Evolutionary conservation across 2,888 invertebrate genomes (phyloP), one percentile per base, ranked within the genome.

Genomic region (Cantharis rustica): DNA sequence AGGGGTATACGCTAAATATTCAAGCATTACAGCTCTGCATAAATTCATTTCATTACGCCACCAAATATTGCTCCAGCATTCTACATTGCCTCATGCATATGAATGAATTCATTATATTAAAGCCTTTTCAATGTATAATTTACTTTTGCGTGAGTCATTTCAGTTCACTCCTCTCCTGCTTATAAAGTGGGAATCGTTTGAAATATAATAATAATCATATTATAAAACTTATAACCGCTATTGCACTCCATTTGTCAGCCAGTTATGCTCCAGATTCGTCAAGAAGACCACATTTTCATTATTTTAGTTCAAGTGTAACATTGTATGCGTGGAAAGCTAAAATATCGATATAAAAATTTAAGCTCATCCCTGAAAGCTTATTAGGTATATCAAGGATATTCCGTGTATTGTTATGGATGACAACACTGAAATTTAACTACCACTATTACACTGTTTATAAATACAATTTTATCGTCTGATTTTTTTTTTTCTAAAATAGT

Each of bases 121-220:
- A 91, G 90, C 90, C 90, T 88, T 90, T 91, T 91, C 90, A 90
- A 91, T 91, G 91, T 91, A 91, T 91, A 91, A 91, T 91, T 91
- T 91, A 91, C 90, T 90, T 91, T 91, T 91, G 90, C 90, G 90
- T 90, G 90, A 91, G 90, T 91, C 91, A 91, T 90, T 91, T 90
- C 89, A 89, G 87, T 86, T 86, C 86, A 84, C 86, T 85, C 86
- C 86, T 86, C 85, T 85, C 83, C 77, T 84, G 84, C 84, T 85
- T 85, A 85, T 85, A 85, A 86, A 86, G 86, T 86, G 85, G 85
- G 85, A 86, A 86, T 86, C 86, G 86, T 84, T 85, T 82, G 83
- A 85, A 86, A 86, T 86, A 86, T 86, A 86, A 86, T 86, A 86
- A 85, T 85, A 86, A 86, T 86, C 86, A 85, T 85, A 85, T 86